phyloP scores from a whole-genome alignment of 35 echinoderm and acorn worm genomes.

The Strongylocentrotus purpuratus region DNA sequence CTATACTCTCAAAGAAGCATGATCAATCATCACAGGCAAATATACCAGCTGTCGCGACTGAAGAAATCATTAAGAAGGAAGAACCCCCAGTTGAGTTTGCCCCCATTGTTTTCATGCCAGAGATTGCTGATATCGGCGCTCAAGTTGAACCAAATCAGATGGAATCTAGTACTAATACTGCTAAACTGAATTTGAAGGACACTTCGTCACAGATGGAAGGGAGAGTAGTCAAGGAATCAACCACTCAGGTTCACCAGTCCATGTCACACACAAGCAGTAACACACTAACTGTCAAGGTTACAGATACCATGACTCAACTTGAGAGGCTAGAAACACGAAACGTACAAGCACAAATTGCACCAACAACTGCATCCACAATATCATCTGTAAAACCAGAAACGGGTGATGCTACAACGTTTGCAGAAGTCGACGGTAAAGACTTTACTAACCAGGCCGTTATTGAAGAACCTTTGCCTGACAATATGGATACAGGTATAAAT shows the following conservation, averaged over 20 bases:
- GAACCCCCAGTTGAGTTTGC: neutral
- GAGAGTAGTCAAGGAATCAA: neutral
- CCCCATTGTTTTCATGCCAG: neutral
- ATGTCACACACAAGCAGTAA: slow-evolving; percentile 2
- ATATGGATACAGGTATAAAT: neutral
- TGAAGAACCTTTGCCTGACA: slow-evolving; percentile 41
- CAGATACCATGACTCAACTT: slow-evolving; percentile 29
- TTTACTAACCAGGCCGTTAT: neutral
- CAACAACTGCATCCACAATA: neutral
- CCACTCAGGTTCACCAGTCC: neutral
- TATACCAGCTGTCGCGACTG: neutral
- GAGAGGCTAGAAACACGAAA: neutral
- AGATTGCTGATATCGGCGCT: neutral
- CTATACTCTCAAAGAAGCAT: neutral
- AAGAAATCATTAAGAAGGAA: slow-evolving; percentile 16
- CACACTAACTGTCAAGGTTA: neutral
- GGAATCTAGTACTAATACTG: neutral
- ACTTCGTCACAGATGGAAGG: neutral
- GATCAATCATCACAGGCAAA: neutral
- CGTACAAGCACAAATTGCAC: neutral
- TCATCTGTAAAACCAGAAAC: neutral
- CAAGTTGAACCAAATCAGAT: slow-evolving; percentile 28
- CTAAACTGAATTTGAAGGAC: neutral
- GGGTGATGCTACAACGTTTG: neutral
- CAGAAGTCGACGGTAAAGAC: neutral